Base-by-base conservation (phyloP, 2,113 vertebrate genomes). In the Cricetomys ansorgei region DNA sequence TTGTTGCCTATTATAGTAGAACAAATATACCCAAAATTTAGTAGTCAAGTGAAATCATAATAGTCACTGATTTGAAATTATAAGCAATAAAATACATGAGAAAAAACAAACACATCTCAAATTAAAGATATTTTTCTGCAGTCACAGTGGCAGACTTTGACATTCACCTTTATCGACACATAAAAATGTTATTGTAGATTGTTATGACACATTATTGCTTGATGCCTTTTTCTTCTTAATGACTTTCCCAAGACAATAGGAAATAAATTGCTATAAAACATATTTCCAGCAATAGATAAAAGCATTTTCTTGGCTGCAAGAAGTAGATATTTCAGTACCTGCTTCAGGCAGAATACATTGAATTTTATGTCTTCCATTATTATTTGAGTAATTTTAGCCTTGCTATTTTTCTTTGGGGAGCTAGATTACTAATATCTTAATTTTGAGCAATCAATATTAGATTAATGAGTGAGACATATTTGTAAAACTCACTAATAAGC, bases 261-360 rank as follows among this genome's bases (percentile, higher is more conserved):
- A 89, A 94, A 76, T 86, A 97, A 95, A 96, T 94, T 92, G 67
- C 73, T 80, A 95, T 65, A 76, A 96, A 96, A 73, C 16, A 57
- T 62, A 95, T 73, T 96, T 97, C 48, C 16, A 96, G 50, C 37
- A 96, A 91, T 59, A 97, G 95, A 97, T 95, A 95, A 95, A 96
- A 95, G 72, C 31, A 92, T 73, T 79, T 91, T 97, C 55, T 95
- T 96, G 85, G 43, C 83, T 97, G 6, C 43, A 90, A 94, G 40
- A 86, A 88, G 57, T 15, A 97, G 76, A 92, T 97, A 96, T 95
- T 95, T 96, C 80, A 91, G 55, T 7, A 94, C 75, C 27, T 96
- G 88, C 94, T 97, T 79, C 29, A 2, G 85, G 91, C 81, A 95
- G 76, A 94, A 96, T 92, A 57, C 73, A 84, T 29, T 88, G 95